Evolutionary conservation across 1,140 invertebrate genomes (phyloP).

Genomic region (Euborellia annulipes): DNA sequence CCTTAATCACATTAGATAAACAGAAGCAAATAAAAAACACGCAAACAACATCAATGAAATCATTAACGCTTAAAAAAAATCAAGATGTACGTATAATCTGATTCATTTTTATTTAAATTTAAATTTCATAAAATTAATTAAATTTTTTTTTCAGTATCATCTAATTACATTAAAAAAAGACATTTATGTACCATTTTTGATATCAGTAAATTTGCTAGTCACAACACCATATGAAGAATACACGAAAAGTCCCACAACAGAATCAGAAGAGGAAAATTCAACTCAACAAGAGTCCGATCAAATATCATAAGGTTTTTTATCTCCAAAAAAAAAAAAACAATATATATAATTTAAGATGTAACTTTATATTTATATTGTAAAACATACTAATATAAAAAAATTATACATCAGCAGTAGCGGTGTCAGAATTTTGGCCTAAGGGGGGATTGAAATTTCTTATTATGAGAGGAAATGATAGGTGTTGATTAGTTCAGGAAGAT

Average conservation of each 20-base stretch:
- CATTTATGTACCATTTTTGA: slow-evolving; percentile 43
- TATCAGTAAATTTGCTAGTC: slow-evolving; percentile 53
- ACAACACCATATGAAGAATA: slow-evolving; percentile 31
- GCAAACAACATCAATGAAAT: slow-evolving; percentile 41
- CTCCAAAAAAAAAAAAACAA: too few relatives aligned
- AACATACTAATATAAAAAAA: too few relatives aligned
- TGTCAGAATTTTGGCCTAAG: too few relatives aligned
- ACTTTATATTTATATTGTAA: too few relatives aligned
- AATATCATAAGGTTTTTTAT: too few relatives aligned
- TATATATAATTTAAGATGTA: too few relatives aligned
- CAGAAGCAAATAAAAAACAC: slow-evolving; percentile 43
- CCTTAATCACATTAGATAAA: slow-evolving; percentile 43
- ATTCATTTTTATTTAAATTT: slow-evolving; percentile 6
- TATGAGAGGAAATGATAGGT: too few relatives aligned
- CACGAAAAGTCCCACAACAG: slow-evolving; percentile 13
- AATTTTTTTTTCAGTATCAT: slow-evolving; percentile 28
- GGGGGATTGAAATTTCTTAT: too few relatives aligned
- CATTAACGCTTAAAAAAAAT: slow-evolving; percentile 41
- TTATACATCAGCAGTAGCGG: too few relatives aligned
- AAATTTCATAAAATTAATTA: slow-evolving; percentile 8
- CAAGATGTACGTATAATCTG: slow-evolving; percentile 32
- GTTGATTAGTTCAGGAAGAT: too few relatives aligned
- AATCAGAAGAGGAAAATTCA: too few relatives aligned
- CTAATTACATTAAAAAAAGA: slow-evolving; percentile 44
- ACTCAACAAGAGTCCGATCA: too few relatives aligned